A percentile compares a stretch with the other conserved stretches of the same genome.
phyloP scores from a whole-genome alignment of 2,888 invertebrate genomes.

The Bombyx huttoni region DNA sequence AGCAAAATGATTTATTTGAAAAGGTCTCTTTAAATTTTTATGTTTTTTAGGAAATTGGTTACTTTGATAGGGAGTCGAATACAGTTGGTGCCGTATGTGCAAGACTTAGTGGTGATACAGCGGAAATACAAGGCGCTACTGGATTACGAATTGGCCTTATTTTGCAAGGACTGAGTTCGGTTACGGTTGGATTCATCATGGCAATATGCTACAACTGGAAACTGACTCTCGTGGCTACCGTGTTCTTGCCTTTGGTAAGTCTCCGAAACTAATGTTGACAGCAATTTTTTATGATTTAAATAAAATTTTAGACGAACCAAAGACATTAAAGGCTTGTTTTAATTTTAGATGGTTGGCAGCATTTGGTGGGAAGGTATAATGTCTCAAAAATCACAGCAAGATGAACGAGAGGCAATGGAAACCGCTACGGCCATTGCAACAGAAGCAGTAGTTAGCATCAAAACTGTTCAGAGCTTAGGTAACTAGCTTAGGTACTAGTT shows the following conservation, averaged over 20 bases:
- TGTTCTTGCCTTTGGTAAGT: constrained; percentile 73
- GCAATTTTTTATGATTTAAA: too few species aligned
- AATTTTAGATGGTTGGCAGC: constrained; percentile 62
- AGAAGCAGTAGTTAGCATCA: constrained; percentile 77
- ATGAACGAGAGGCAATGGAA: constrained; percentile 75
- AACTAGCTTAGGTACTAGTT: constrained; percentile 15
- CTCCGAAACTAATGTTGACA: neutral
- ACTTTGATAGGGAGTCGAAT: constrained; percentile 74
- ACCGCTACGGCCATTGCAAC: constrained; percentile 75
- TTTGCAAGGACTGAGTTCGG: constrained; percentile 74
- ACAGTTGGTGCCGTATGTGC: constrained; percentile 76
- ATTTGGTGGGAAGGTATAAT: constrained; percentile 75
- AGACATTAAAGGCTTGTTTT: too few species aligned
- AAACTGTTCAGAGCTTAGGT: constrained; percentile 77
- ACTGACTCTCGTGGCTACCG: constrained; percentile 72
- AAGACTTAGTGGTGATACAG: constrained; percentile 75
- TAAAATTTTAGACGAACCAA: too few species aligned
- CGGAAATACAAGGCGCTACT: constrained; percentile 76
- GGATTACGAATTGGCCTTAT: constrained; percentile 74
- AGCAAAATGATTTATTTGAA: neutral
- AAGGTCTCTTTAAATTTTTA: neutral
- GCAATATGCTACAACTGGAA: constrained; percentile 74
- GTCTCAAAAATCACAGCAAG: constrained; percentile 70
- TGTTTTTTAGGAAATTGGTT: constrained; percentile 69
- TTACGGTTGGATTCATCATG: constrained; percentile 71